Conservation (phyloP, 2,113 vertebrate genomes). For the Chrysochloris asiatica region DNA sequence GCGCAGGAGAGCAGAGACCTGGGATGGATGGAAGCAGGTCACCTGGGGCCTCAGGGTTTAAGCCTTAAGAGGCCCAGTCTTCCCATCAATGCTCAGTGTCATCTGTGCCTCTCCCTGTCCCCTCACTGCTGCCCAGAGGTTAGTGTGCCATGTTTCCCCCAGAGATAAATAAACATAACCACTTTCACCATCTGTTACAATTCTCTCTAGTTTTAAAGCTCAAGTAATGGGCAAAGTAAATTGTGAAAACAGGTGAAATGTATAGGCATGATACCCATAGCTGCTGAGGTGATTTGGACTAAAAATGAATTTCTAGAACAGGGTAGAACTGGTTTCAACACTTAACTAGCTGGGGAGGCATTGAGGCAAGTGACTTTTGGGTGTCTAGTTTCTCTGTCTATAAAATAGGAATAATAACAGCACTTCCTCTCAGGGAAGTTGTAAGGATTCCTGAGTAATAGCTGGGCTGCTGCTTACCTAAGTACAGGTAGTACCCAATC, state of each 20-base stretch:
- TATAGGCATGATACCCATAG: background rate
- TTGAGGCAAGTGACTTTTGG: no score
- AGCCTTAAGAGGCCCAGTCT: background rate
- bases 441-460: background rate
- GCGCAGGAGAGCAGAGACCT: background rate
- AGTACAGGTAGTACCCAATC: no score
- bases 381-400: background rate
- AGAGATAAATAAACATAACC: conserved; percentile 50
- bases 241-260: background rate
- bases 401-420: background rate
- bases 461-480: no score
- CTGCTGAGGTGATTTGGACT: background rate
- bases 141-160: background rate
- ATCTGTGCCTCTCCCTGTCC: background rate
- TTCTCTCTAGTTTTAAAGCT: background rate
- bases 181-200: conserved; percentile 18
- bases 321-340: no score
- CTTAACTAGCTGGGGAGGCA: no score
- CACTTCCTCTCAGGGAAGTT: background rate
- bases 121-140: background rate
- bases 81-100: background rate
- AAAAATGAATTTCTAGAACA: no score
- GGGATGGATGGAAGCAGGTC: no score
- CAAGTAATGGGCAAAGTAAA: background rate
- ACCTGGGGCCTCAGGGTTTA: background rate